phyloP scores from a whole-genome alignment of 2,888 invertebrate species.

The Erebia ligea region DNA sequence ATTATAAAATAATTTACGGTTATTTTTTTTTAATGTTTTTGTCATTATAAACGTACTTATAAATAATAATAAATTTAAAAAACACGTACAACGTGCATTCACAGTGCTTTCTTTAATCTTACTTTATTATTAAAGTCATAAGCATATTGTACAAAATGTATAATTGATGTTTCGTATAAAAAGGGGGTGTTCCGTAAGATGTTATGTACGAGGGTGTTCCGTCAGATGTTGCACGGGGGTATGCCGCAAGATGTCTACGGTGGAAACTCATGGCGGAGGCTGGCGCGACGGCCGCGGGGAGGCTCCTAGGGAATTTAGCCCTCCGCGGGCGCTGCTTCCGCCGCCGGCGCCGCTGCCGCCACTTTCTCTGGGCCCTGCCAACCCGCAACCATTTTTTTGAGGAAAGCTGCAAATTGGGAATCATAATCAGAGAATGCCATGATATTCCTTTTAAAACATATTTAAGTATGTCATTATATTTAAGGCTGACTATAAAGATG shows the following conservation, averaged over 20 bases:
- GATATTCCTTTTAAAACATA: conserved; percentile 3
- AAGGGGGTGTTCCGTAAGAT: conserved; percentile 74
- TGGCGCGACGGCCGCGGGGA: conserved; percentile 41
- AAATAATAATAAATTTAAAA: conserved; percentile 76
- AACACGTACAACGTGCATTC: conserved; percentile 82
- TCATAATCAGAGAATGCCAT: conserved; percentile 20
- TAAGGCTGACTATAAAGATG: background rate
- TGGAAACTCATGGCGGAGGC: conserved; percentile 44
- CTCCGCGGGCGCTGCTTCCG: conserved; percentile 58
- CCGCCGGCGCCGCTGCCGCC: conserved; percentile 57
- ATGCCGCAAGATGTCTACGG: conserved; percentile 45
- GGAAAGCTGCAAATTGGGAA: conserved; percentile 86
- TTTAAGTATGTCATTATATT: background rate
- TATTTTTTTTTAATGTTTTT: conserved; percentile 62
- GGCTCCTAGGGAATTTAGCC: conserved; percentile 42
- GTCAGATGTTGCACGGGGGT: conserved; percentile 46
- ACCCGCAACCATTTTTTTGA: conserved; percentile 92
- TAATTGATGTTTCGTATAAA: conserved; percentile 72
- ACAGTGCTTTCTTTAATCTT: conserved; percentile 81
- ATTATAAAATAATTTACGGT: conserved; percentile 80
- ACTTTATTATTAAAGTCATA: conserved; percentile 77
- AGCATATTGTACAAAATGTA: conserved; percentile 74
- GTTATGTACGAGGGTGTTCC: conserved; percentile 61
- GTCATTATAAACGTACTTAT: conserved; percentile 79
- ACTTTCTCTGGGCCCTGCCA: conserved; percentile 59